Percentiles rank a stretch among this genome's conserved stretches.
Conservation (phyloP, 2,888 invertebrate genomes). For the Brassicogethes aeneus region DNA sequence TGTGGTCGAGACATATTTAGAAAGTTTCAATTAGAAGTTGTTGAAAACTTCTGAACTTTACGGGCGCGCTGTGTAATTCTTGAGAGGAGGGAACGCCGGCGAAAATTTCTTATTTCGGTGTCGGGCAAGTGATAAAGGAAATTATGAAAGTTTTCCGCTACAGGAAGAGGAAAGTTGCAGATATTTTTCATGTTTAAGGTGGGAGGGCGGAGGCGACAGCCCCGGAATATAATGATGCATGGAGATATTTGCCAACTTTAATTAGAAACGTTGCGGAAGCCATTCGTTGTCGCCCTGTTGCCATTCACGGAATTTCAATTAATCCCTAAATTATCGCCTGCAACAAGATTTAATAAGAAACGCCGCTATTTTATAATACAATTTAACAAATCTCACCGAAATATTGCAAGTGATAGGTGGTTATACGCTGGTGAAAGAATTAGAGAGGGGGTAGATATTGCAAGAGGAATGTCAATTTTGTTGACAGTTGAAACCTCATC, state of each 20-base stretch:
- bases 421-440: too few species aligned
- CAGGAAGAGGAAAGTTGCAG: conserved; percentile 26
- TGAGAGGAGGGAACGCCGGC: too few species aligned
- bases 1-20: conserved; percentile 25
- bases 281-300: too few species aligned
- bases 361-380: too few species aligned
- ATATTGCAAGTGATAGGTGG: too few species aligned
- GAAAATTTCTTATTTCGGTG: conserved; percentile 29
- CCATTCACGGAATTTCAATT: too few species aligned
- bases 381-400: too few species aligned
- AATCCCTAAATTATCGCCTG: too few species aligned
- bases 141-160: conserved; percentile 33
- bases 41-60: conserved; percentile 18
- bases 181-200: conserved; percentile 29
- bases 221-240: conserved; percentile 21
- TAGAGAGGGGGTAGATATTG: too few species aligned
- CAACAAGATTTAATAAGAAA: too few species aligned
- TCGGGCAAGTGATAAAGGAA: conserved; percentile 30
- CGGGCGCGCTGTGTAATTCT: conserved; percentile 14
- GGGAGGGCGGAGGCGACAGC: background rate
- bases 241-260: conserved; percentile 14
- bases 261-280: conserved; percentile 10
- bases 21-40: conserved; percentile 27
- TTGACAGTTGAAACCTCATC: too few species aligned
- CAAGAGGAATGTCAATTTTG: too few species aligned